Conservation (phyloP, 2,888 invertebrate species). For the Vesta saturnalis region DNA sequence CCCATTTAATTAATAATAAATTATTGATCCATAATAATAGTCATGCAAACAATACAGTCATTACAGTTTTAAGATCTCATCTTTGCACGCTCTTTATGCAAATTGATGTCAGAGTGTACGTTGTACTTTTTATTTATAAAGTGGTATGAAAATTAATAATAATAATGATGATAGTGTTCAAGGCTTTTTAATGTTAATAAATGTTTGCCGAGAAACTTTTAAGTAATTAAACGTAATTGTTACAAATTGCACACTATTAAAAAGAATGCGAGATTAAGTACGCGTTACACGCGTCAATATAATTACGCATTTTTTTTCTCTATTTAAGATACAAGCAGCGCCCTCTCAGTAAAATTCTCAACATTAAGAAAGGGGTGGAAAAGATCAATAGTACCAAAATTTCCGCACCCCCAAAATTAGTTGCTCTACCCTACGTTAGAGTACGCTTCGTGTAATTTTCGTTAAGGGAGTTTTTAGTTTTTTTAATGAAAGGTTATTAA, state of each 20-base stretch:
- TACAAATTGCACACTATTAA: constrained; percentile 4
- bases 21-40: neutral
- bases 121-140: constrained; percentile 9
- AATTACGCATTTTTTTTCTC: no score
- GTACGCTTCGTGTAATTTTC: constrained; percentile 32
- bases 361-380: neutral
- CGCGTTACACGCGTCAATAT: neutral
- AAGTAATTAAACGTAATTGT: constrained; percentile 12
- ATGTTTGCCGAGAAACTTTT: neutral
- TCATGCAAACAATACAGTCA: neutral
- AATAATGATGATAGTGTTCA: neutral
- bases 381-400: constrained; percentile 24
- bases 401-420: constrained; percentile 52
- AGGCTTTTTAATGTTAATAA: neutral
- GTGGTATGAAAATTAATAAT: neutral
- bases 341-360: constrained; percentile 7
- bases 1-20: constrained; percentile 11
- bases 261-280: no score
- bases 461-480: no score
- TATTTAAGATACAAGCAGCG: neutral
- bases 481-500: no score
- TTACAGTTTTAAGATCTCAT: constrained; percentile 22
- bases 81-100: constrained; percentile 25
- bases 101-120: constrained; percentile 35
- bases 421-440: constrained; percentile 52